A percentile compares a stretch with the other conserved stretches of the same genome.
These are phyloP conservation scores for Mellilla xanthometata DNA, from an alignment of 2,888 invertebrate species.

Conservation along the genomic window DNA sequence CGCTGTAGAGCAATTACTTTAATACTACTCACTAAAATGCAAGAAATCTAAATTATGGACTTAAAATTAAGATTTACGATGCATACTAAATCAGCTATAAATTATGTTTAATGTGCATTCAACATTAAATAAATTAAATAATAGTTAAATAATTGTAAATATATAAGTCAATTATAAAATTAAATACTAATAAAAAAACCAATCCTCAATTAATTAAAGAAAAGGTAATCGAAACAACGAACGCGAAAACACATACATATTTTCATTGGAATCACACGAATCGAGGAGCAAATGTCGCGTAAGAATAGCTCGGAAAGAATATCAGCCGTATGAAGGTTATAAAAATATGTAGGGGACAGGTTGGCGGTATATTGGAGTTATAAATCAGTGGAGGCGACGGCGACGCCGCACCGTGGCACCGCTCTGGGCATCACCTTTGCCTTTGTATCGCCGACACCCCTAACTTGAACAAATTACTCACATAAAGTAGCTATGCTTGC, in stretches of 20 bases:
- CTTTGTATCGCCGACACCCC: constrained; percentile 26
- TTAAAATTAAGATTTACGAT: too few relatives aligned
- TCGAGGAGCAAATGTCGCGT: constrained; percentile 53
- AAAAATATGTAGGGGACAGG: constrained; percentile 77
- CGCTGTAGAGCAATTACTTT: too few relatives aligned
- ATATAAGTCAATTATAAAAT: too few relatives aligned
- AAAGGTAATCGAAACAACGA: constrained; percentile 4
- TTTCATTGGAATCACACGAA: constrained; percentile 33
- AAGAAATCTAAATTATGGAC: too few relatives aligned
- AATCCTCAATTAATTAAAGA: neutral
- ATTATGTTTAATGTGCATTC: too few relatives aligned
- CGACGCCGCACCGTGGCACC: constrained; percentile 48
- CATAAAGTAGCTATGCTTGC: neutral
- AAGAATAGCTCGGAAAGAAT: constrained; percentile 36
- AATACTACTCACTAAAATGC: too few relatives aligned
- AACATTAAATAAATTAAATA: too few relatives aligned
- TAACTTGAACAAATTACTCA: constrained; percentile 9
- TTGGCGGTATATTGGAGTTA: constrained; percentile 76
- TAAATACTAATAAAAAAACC: neutral
- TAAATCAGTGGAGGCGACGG: constrained; percentile 68
- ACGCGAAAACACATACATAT: constrained; percentile 10
- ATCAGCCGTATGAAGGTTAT: constrained; percentile 63
- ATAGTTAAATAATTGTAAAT: too few relatives aligned
- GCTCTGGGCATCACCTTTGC: constrained; percentile 44
- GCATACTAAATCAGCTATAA: too few relatives aligned